Conservation (phyloP, 2,113 vertebrate genomes). For the Pygoscelis antarcticus region DNA sequence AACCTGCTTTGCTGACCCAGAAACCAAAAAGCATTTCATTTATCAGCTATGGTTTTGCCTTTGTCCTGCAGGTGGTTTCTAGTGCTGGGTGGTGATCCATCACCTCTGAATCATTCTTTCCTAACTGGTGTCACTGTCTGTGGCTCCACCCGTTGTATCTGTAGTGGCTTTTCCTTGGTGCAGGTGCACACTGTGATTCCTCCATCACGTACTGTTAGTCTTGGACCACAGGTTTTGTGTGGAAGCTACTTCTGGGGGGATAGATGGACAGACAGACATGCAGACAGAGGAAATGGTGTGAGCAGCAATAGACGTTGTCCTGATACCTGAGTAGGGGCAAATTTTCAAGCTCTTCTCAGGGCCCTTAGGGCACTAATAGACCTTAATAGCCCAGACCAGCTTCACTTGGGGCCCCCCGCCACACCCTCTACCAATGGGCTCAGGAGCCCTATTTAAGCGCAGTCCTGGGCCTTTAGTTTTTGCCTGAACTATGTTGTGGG, state of each 20-base stretch:
- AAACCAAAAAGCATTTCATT: neutral
- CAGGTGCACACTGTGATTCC: neutral
- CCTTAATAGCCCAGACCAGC: neutral
- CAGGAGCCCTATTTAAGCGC: neutral
- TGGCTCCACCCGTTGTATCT: neutral
- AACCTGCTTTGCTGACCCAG: neutral
- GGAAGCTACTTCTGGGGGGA: neutral
- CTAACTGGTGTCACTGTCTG: neutral
- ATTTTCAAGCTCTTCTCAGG: neutral
- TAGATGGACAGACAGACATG: too few relatives aligned
- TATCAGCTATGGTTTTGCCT: neutral
- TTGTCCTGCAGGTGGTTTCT: neutral
- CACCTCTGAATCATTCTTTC: neutral
- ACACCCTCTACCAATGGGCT: neutral
- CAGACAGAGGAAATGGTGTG: neutral
- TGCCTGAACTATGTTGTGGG: neutral
- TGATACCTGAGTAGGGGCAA: neutral
- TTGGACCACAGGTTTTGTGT: neutral
- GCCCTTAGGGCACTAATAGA: neutral
- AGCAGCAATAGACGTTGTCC: neutral
- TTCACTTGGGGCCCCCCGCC: neutral
- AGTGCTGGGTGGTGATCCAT: neutral
- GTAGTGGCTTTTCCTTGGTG: neutral
- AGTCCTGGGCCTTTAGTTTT: neutral
- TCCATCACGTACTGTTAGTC: neutral